Conservation (phyloP, 1,140 invertebrate species). For the Aleiodes sp. region DNA sequence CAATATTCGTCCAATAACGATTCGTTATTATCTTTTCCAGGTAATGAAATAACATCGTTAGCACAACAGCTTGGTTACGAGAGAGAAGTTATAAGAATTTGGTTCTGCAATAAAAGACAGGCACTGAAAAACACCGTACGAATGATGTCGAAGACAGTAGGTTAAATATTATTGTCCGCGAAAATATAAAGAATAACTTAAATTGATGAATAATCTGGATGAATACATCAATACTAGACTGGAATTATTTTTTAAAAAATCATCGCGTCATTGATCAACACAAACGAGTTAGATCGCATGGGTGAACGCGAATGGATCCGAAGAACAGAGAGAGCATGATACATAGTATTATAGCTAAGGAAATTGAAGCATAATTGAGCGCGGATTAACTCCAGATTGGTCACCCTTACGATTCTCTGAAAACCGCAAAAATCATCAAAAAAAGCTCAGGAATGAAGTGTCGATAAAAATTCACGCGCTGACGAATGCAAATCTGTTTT, state of each 20-base stretch:
- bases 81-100: constrained; percentile 96
- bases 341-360: too few relatives aligned
- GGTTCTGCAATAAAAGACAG: constrained; percentile 99
- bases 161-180: constrained; percentile 12
- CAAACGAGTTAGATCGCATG: too few relatives aligned
- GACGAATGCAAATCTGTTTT: too few relatives aligned
- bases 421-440: too few relatives aligned
- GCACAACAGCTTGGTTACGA: constrained; percentile 96
- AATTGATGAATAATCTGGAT: constrained; percentile 32
- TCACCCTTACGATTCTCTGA: too few relatives aligned
- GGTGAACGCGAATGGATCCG: too few relatives aligned
- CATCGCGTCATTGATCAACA: not conserved
- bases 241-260: constrained; percentile 24
- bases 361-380: too few relatives aligned
- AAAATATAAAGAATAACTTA: constrained; percentile 22
- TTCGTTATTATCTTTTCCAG: constrained; percentile 67
- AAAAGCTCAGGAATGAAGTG: too few relatives aligned
- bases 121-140: constrained; percentile 94
- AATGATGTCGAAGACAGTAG: constrained; percentile 78
- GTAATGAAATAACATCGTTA: constrained; percentile 94
- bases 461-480: too few relatives aligned
- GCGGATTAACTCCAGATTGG: too few relatives aligned
- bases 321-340: not conserved
- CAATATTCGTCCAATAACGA: too few relatives aligned
- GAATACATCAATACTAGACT: too few relatives aligned